Evolutionary conservation across 2,797 vertebrate species (phyloP), one percentile per base, ranked within the genome.

Genomic region (Zenarchopterus dispar): DNA sequence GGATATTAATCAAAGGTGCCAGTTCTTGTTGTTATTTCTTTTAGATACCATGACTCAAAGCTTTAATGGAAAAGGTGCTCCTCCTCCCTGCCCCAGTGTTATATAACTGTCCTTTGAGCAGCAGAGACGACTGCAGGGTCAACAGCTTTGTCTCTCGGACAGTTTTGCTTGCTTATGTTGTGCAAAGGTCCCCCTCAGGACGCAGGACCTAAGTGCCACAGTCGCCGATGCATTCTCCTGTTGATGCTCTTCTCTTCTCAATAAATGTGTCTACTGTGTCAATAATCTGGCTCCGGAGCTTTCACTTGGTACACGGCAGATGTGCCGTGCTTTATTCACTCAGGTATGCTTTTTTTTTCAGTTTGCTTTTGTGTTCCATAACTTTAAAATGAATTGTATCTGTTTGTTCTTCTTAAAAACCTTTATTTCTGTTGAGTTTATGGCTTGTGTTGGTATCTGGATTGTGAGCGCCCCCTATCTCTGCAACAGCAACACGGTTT

Each of bases 231-330:
- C 81, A 86, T 89, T 84, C 55, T 88, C 60, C 68, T 31, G 9
- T 76, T 70, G 74, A 84, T 74, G 77, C 80, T 86, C 62, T 62
- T 77, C 73, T 84, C 64, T 84, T 81, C 87, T 88, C 64, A 91
- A 92, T 91, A 91, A 92, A 92, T 74, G 80, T 91, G 78, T 85
- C 87, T 81, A 70, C 74, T 88, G 83, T 91, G 83, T 81, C 81
- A 80, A 86, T 66, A 72, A 73, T 28, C 21, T 0, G 56, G 43
- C 75, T 77, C 54, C 8, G 62, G 51, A 56, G 73, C 54, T 47
- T 41, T 41, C 45, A 19, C n/a, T 33, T 18, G 11, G 1, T 47
- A 7, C 4, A 5, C 5, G 24, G 24, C 24, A 24, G 24, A 24
- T 24, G 24, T 24, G 24, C 24, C 3, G 3, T 4, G 19, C 26